phyloP scores from a whole-genome alignment of 2,113 vertebrate genomes.

The Phrynosoma platyrhinos region DNA sequence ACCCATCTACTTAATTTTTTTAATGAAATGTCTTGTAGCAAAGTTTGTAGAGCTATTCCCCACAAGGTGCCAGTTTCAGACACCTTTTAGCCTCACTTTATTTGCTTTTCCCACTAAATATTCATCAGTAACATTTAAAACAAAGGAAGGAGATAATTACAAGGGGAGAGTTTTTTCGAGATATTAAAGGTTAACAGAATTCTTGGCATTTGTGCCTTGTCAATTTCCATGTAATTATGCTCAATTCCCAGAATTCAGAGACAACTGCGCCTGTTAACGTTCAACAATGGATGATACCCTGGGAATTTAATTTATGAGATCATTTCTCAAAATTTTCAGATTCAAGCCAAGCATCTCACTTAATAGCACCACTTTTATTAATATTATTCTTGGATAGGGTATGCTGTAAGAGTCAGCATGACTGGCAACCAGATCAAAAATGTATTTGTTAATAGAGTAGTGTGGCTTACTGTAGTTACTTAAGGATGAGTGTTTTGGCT shows the following conservation, averaged over 20 bases:
- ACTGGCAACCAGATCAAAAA: conserved; percentile 57
- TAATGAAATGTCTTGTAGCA: conserved; percentile 2
- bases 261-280: conserved; percentile 77
- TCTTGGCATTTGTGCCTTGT: conserved; percentile 86
- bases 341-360: conserved; percentile 70
- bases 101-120: conserved; percentile 81
- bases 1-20: neutral
- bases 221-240: conserved; percentile 86
- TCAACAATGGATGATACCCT: conserved; percentile 78
- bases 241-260: conserved; percentile 84
- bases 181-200: conserved; percentile 87
- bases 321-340: conserved; percentile 76
- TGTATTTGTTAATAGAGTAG: conserved; percentile 37
- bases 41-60: conserved; percentile 34
- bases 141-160: conserved; percentile 84
- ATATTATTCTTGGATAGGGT: conserved; percentile 77
- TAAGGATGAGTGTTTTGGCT: neutral
- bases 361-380: conserved; percentile 76
- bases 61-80: conserved; percentile 43
- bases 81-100: conserved; percentile 67
- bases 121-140: conserved; percentile 85
- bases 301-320: conserved; percentile 84
- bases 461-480: conserved; percentile 20
- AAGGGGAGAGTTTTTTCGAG: conserved; percentile 77
- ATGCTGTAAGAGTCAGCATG: conserved; percentile 58